Evolutionary conservation across 92 coral and sea anemone genomes (phyloP).

Genomic region (Pocillopora grandis): DNA sequence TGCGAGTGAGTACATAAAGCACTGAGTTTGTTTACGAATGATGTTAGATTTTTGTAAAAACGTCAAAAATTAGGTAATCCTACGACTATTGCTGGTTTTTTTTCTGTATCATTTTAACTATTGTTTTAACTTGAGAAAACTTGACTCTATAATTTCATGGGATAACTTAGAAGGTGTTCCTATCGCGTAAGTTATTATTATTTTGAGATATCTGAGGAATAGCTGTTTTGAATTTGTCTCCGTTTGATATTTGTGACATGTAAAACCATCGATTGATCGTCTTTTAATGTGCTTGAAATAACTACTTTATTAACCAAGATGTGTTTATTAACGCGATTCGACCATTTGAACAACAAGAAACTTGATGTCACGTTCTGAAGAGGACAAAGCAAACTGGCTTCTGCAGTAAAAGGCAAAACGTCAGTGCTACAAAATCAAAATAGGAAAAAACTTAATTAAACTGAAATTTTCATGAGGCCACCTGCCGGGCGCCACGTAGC

Average conservation of each 20-base stretch:
- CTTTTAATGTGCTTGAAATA: not conserved
- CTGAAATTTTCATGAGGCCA: no score
- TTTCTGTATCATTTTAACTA: constrained; percentile 8
- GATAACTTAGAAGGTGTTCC: not conserved
- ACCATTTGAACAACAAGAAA: not conserved
- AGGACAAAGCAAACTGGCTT: no score
- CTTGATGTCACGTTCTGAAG: not conserved
- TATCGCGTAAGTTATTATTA: no score
- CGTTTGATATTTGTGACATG: not conserved
- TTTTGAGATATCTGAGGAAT: not conserved
- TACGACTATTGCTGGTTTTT: not conserved
- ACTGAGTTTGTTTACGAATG: not conserved
- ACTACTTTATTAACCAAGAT: not conserved
- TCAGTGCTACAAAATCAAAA: no score
- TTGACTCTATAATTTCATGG: not conserved
- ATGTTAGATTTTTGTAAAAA: constrained; percentile 3
- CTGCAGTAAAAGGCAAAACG: no score
- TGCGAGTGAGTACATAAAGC: constrained; percentile 82
- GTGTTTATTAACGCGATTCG: not conserved
- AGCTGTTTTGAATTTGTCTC: not conserved
- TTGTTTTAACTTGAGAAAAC: not conserved
- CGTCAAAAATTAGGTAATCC: not conserved
- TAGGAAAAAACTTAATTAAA: no score
- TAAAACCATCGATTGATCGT: not conserved
- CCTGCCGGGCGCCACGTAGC: no score